phyloP scores from a whole-genome alignment of 2,797 vertebrate species.

The Epinephelus malabaricus region DNA sequence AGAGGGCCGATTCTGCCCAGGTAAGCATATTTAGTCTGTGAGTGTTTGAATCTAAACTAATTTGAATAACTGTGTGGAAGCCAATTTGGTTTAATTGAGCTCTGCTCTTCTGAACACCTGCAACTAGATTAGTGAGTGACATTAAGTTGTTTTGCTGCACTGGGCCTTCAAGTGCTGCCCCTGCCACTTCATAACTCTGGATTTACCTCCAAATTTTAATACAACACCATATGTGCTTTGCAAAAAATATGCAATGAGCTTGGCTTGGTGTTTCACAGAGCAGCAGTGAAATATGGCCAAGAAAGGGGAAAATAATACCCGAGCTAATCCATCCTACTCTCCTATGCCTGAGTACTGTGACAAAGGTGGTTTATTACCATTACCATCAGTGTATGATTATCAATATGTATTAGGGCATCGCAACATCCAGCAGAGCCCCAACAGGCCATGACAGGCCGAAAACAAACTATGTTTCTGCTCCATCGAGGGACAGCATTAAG shows the following conservation, averaged over 20 bases:
- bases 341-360: constrained; percentile 62
- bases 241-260: constrained; percentile 79
- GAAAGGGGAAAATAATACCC: constrained; percentile 76
- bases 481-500: constrained; percentile 68
- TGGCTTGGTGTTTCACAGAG: constrained; percentile 69
- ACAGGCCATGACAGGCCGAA: constrained; percentile 64
- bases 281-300: constrained; percentile 76
- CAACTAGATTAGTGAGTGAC: constrained; percentile 86
- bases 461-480: constrained; percentile 75
- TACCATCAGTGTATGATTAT: constrained; percentile 79
- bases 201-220: constrained; percentile 84
- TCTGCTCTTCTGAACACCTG: constrained; percentile 85
- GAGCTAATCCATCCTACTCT: constrained; percentile 79
- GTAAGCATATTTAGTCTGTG: constrained; percentile 85
- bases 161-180: constrained; percentile 79
- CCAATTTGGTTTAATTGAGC: constrained; percentile 88
- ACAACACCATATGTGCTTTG: constrained; percentile 84
- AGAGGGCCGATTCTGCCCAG: constrained; percentile 76
- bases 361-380: constrained; percentile 81
- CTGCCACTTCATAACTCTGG: constrained; percentile 78
- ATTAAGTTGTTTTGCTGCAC: constrained; percentile 86
- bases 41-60: constrained; percentile 84
- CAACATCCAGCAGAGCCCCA: constrained; percentile 64
- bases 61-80: constrained; percentile 86
- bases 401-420: constrained; percentile 74